These are phyloP conservation scores for Opisthograptis luteolata DNA, from an alignment of 2,888 invertebrate genomes.

Conservation along the genomic window DNA sequence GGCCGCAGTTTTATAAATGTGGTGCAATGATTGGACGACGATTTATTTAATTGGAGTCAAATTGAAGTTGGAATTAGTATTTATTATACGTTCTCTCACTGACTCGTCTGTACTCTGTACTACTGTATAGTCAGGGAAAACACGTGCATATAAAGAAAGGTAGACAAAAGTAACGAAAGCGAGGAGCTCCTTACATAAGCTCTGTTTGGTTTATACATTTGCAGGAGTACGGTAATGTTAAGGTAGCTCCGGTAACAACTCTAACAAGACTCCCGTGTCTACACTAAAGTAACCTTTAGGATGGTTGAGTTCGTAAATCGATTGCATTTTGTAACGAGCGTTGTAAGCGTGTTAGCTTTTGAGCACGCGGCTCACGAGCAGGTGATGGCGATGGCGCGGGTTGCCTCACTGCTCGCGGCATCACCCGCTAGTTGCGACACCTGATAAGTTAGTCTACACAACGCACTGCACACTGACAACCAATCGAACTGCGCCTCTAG, in stretches of 20 bases:
- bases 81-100: no score
- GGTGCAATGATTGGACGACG: constrained; percentile 5
- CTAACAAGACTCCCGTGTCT: not conserved
- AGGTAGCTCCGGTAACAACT: not conserved
- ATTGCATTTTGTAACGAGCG: constrained; percentile 5
- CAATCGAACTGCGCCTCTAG: constrained; percentile 10
- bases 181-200: not conserved
- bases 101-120: no score
- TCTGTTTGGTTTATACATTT: constrained; percentile 6
- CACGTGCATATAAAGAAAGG: not conserved
- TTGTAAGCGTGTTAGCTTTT: not conserved
- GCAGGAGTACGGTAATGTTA: constrained; percentile 10
- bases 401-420: constrained; percentile 8
- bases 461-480: constrained; percentile 4
- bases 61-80: no score
- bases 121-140: not conserved
- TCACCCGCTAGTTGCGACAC: constrained; percentile 23
- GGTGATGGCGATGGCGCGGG: not conserved
- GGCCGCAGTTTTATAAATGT: constrained; percentile 12
- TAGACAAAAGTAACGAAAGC: constrained; percentile 8
- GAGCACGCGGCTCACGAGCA: not conserved
- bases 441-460: constrained; percentile 14
- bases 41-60: constrained; percentile 2
- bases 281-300: not conserved
- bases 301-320: not conserved